A percentile compares a stretch with the other conserved stretches of the same genome.
Conservation (phyloP, 2,797 vertebrate genomes). For the Melanotaenia maccullochi region DNA sequence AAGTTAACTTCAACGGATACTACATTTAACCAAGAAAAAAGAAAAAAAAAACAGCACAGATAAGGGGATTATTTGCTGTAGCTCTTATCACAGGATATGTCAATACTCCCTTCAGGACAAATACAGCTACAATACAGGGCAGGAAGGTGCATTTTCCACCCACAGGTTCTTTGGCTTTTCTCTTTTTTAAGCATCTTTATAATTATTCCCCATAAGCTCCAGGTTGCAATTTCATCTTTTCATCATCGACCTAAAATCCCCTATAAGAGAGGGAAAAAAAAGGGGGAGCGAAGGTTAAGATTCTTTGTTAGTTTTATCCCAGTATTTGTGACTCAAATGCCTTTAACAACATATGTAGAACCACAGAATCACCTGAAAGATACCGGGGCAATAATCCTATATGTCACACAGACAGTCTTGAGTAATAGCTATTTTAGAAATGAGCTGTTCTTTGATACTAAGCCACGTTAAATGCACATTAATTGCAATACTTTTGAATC, state of each 20-base stretch:
- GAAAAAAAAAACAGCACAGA: conserved; percentile 34
- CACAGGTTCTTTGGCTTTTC: conserved; percentile 46
- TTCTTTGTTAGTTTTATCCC: conserved; percentile 19
- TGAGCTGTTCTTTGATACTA: not conserved
- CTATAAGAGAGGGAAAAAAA: conserved; percentile 1
- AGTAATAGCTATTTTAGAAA: conserved; percentile 1
- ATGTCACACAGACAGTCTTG: conserved; percentile 6
- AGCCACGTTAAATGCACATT: conserved; percentile 9
- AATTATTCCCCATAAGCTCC: conserved; percentile 58
- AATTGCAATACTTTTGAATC: conserved; percentile 8
- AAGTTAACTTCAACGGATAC: conserved; percentile 38
- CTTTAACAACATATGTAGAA: conserved; percentile 15
- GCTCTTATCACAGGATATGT: conserved; percentile 55
- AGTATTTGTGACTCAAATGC: conserved; percentile 14
- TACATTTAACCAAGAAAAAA: conserved; percentile 18
- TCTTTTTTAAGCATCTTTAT: conserved; percentile 47
- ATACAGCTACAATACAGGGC: conserved; percentile 54
- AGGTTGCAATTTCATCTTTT: conserved; percentile 28
- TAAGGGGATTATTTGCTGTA: conserved; percentile 56
- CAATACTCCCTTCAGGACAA: conserved; percentile 58
- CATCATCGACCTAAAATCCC: conserved; percentile 43
- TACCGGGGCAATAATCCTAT: not conserved
- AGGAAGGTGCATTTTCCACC: conserved; percentile 54
- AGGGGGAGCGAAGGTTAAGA: conserved; percentile 2
- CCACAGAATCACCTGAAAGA: conserved; percentile 4